Percentiles rank a stretch among this genome's conserved stretches.
Conservation (phyloP, 2,797 vertebrate species). For the Meda fulgida region DNA sequence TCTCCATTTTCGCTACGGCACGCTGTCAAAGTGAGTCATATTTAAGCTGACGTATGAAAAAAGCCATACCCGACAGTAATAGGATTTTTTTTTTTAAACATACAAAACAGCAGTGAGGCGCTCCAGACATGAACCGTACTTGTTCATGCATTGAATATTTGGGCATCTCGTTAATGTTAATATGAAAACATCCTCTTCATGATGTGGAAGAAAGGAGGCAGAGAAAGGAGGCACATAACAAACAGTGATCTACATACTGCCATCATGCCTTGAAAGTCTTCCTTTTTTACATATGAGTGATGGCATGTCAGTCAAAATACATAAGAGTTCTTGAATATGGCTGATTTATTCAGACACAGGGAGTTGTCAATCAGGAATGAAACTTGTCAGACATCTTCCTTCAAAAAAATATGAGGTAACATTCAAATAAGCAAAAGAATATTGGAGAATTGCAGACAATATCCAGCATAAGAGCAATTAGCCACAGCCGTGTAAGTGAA, state of each 20-base stretch:
- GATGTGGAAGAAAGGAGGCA: conserved; percentile 44
- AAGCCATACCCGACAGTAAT: conserved; percentile 37
- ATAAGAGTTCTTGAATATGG: conserved; percentile 16
- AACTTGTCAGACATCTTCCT: conserved; percentile 23
- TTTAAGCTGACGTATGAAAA: conserved; percentile 47
- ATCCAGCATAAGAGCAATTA: neutral
- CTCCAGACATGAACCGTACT: conserved; percentile 36
- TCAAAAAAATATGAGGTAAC: conserved; percentile 2
- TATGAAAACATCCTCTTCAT: conserved; percentile 48
- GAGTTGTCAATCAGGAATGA: conserved; percentile 35
- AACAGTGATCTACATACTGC: conserved; percentile 20
- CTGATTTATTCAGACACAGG: conserved; percentile 36
- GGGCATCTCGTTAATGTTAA: conserved; percentile 55
- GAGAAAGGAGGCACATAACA: neutral
- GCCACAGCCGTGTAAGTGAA: neutral
- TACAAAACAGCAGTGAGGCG: conserved; percentile 6
- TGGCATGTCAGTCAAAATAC: conserved; percentile 49
- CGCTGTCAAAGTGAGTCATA: conserved; percentile 44
- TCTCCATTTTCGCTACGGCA: conserved; percentile 6
- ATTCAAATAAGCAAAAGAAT: conserved; percentile 5
- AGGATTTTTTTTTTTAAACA: conserved; percentile 12
- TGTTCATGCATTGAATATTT: conserved; percentile 55
- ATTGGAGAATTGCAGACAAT: neutral
- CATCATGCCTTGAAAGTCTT: conserved; percentile 23
- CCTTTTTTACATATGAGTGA: conserved; percentile 47